phyloP scores from a whole-genome alignment of 2,888 invertebrate species.

The Ormyrus rosae region DNA sequence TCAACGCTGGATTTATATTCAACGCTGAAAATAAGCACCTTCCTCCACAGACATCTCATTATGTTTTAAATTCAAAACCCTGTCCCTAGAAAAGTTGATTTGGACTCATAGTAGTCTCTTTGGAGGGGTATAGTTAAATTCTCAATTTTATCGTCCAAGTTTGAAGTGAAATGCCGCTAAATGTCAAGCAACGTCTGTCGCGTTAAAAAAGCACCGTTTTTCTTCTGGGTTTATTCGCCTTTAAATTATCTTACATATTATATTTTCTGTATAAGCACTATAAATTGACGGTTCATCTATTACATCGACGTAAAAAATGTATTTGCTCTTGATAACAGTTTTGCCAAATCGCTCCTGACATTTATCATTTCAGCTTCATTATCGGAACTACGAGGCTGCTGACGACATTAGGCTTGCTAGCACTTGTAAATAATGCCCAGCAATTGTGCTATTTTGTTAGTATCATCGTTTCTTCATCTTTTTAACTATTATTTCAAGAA shows the following conservation, averaged over 20 bases:
- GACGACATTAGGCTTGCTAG: constrained; percentile 74
- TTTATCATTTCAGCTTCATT: constrained; percentile 64
- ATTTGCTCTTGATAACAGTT: constrained; percentile 44
- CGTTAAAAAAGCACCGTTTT: constrained; percentile 39
- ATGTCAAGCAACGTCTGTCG: constrained; percentile 60
- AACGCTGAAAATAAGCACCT: constrained; percentile 50
- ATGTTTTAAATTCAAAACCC: constrained; percentile 63
- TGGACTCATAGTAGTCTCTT: constrained; percentile 68
- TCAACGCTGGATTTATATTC: constrained; percentile 46
- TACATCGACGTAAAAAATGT: constrained; percentile 61
- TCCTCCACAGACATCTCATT: constrained; percentile 46
- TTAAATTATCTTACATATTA: constrained; percentile 48
- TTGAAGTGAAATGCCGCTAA: constrained; percentile 65
- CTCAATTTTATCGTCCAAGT: constrained; percentile 68
- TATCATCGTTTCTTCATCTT: constrained; percentile 62
- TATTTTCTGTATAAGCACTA: constrained; percentile 46
- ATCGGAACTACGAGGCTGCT: constrained; percentile 66
- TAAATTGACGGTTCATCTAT: constrained; percentile 54
- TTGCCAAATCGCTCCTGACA: constrained; percentile 59
- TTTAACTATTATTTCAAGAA: constrained; percentile 71
- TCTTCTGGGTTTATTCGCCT: constrained; percentile 41
- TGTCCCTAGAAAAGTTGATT: constrained; percentile 66
- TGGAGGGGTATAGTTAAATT: constrained; percentile 70
- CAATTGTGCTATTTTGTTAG: constrained; percentile 73
- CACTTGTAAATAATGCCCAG: constrained; percentile 75